Percentiles rank a stretch among this genome's conserved stretches.
Conservation (phyloP, 1,140 invertebrate species). For the Metopolophium dirhodum region DNA sequence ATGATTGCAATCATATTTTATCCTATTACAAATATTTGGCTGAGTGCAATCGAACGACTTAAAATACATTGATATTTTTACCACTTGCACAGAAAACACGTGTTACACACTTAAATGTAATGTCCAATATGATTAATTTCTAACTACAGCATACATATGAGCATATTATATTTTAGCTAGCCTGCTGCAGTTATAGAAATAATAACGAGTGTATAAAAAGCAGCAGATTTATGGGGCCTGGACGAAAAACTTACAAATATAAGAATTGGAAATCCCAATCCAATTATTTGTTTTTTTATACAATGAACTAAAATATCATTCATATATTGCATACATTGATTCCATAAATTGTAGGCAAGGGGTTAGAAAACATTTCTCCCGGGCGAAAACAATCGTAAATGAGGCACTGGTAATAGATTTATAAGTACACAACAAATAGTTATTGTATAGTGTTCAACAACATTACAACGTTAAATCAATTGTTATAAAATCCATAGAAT, state of each 20-base stretch:
- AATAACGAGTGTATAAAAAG: neutral
- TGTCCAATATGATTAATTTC: neutral
- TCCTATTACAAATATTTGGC: neutral
- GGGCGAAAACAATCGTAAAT: neutral
- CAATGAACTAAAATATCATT: neutral
- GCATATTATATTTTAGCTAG: neutral
- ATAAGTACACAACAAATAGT: neutral
- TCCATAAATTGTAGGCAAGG: no score
- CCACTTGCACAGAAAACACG: neutral
- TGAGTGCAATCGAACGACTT: neutral
- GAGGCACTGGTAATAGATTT: neutral
- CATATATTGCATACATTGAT: no score
- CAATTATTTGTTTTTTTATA: neutral
- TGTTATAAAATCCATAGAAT: neutral
- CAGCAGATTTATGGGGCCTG: no score
- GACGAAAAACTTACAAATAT: no score
- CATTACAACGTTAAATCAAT: neutral
- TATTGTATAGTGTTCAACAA: neutral
- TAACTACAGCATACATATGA: neutral
- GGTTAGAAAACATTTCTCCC: neutral
- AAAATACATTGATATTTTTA: conserved; percentile 3
- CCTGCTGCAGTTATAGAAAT: neutral
- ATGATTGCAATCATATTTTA: neutral
- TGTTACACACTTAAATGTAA: neutral
- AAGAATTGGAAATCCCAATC: neutral